These are phyloP conservation scores for Acrobasis repandana DNA, from an alignment of 2,888 invertebrate species.

Conservation along the genomic window DNA sequence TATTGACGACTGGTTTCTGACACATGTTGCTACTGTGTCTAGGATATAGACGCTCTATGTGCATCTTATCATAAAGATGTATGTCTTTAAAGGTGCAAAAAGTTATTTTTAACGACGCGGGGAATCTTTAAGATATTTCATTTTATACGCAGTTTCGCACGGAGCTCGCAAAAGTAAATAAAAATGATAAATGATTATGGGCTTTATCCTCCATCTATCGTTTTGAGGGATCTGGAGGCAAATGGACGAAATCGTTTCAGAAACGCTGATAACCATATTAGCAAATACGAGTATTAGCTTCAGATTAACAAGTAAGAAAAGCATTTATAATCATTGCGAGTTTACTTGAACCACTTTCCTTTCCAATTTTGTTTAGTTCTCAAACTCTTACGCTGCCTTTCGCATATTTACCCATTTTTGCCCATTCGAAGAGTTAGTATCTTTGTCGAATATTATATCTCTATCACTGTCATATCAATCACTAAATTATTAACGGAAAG, in stretches of 20 bases:
- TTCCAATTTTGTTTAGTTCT: too few species aligned
- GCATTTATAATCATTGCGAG: too few species aligned
- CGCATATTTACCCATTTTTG: too few species aligned
- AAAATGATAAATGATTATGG: conserved; percentile 14
- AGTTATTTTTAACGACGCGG: conserved; percentile 21
- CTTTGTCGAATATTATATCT: too few species aligned
- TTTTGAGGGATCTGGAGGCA: background rate
- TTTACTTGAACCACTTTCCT: too few species aligned
- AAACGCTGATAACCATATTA: too few species aligned
- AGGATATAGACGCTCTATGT: conserved; percentile 38
- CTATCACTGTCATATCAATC: too few species aligned
- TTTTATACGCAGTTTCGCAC: conserved; percentile 10
- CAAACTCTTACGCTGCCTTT: too few species aligned
- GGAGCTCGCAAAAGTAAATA: conserved; percentile 8
- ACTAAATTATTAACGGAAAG: too few species aligned
- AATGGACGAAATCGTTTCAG: background rate
- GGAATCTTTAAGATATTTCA: conserved; percentile 11
- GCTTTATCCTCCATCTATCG: conserved; percentile 14
- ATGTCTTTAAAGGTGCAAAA: conserved; percentile 34
- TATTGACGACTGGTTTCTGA: conserved; percentile 46
- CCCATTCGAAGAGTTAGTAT: too few species aligned
- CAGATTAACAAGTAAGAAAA: too few species aligned
- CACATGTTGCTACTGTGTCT: conserved; percentile 53
- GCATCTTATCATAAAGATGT: conserved; percentile 33
- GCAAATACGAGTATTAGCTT: too few species aligned